Evolutionary conservation across 2,113 vertebrate species (phyloP).

Genomic region (Colossoma macropomum): DNA sequence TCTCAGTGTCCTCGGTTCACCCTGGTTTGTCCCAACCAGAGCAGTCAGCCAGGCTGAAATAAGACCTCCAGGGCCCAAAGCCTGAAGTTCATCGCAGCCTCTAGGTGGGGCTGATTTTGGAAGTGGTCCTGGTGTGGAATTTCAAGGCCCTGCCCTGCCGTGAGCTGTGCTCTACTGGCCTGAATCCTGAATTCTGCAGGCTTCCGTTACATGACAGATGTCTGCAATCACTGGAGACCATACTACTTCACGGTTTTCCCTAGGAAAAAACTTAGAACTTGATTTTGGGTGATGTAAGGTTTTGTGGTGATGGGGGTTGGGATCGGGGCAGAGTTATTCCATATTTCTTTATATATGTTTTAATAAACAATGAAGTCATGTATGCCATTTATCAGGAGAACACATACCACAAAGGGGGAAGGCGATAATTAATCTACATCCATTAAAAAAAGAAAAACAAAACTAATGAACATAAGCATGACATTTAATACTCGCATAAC

Average conservation of each 20-base stretch:
- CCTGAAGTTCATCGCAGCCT: slow-evolving; percentile 10
- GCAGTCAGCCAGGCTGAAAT: slow-evolving; percentile 37
- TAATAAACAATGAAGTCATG: no score
- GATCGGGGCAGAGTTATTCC: no score
- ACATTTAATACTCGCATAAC: no score
- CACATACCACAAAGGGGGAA: no score
- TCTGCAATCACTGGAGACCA: neutral
- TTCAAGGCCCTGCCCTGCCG: slow-evolving; percentile 6
- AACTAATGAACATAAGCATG: no score
- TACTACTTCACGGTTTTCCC: no score
- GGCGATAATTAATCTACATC: no score
- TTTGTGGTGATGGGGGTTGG: no score
- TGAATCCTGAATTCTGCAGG: neutral
- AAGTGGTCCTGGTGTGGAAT: slow-evolving; percentile 21
- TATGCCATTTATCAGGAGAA: no score
- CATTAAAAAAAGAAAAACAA: no score
- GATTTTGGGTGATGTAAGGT: no score
- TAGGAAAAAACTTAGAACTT: neutral
- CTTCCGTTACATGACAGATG: neutral
- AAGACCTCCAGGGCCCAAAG: slow-evolving; percentile 10
- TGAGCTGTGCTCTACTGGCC: neutral
- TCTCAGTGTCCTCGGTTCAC: slow-evolving; percentile 31
- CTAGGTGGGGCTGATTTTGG: slow-evolving; percentile 45
- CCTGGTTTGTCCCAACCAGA: slow-evolving; percentile 6
- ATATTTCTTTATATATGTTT: no score